Evolutionary conservation across 2,888 invertebrate genomes (phyloP).

Genomic region (Oithona nana): DNA sequence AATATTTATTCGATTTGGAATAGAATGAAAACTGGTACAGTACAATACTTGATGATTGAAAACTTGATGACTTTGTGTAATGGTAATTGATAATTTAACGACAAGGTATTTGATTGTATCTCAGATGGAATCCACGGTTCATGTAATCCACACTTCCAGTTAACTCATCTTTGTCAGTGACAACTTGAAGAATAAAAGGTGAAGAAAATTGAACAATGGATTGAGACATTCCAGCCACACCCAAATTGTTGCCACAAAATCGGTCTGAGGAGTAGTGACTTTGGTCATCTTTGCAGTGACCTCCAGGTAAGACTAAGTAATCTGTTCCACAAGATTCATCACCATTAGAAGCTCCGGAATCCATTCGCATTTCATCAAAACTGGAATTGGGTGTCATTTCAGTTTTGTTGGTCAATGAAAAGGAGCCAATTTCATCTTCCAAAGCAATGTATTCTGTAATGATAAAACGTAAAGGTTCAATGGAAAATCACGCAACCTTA

Average conservation of each 20-base stretch:
- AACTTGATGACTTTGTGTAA: too few relatives aligned
- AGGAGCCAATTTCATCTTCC: not conserved
- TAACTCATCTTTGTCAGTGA: conserved; percentile 20
- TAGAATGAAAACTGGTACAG: too few relatives aligned
- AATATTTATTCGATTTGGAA: too few relatives aligned
- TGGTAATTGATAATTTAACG: too few relatives aligned
- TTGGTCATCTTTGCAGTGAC: not conserved
- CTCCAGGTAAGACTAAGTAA: not conserved
- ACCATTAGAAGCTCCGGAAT: not conserved
- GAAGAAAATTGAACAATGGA: conserved; percentile 7
- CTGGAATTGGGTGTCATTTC: not conserved
- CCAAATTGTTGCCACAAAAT: conserved; percentile 12
- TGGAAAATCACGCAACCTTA: too few relatives aligned
- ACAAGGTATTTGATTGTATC: conserved; percentile 23
- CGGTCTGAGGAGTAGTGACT: not conserved
- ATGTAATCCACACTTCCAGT: conserved; percentile 19
- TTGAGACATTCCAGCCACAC: not conserved
- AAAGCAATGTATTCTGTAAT: not conserved
- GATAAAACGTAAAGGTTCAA: too few relatives aligned
- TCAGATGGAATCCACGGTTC: conserved; percentile 23
- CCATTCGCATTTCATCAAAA: not conserved
- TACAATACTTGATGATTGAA: too few relatives aligned
- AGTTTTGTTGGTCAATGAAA: not conserved
- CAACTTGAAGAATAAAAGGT: conserved; percentile 19
- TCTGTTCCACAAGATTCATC: not conserved